Evolutionary conservation across 37 sponge, comb jelly and placozoan species (phyloP).

Genomic region (Chondrilla cf. caribensis): DNA sequence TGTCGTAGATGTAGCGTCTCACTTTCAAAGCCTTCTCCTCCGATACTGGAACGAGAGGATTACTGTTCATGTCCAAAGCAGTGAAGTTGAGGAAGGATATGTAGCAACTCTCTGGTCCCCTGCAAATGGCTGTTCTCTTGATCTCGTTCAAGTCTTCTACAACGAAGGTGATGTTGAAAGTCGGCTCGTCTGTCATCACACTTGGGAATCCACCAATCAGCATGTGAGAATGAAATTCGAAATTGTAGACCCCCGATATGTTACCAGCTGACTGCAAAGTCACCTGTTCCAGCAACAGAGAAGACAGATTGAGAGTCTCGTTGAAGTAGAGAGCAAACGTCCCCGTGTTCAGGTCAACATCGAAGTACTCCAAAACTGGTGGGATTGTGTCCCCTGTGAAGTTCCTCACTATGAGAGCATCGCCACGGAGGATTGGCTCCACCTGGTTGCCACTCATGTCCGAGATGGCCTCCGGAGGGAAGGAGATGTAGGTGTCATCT

Average conservation of each 20-base stretch:
- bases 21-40: conserved; percentile 40
- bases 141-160: conserved; percentile 69
- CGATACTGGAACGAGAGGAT: conserved; percentile 26
- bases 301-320: conserved; percentile 60
- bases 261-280: conserved; percentile 61
- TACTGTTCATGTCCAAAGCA: conserved; percentile 39
- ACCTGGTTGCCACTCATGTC: conserved; percentile 77
- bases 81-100: conserved; percentile 36
- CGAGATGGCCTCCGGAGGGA: conserved; percentile 34
- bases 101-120: conserved; percentile 40
- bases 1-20: conserved; percentile 50
- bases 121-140: conserved; percentile 51
- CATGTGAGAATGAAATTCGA: conserved; percentile 15
- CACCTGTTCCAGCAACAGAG: conserved; percentile 38
- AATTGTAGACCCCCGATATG: not conserved
- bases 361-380: conserved; percentile 65
- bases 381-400: conserved; percentile 42
- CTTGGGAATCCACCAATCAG: conserved; percentile 33
- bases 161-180: conserved; percentile 42
- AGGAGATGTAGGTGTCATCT: conserved; percentile 33
- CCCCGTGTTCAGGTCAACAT: conserved; percentile 72
- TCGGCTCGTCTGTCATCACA: conserved; percentile 30
- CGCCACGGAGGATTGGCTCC: conserved; percentile 11
- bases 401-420: conserved; percentile 19
- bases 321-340: conserved; percentile 64